phyloP scores from a whole-genome alignment of 2,113 vertebrate species.

The Phaethon lepturus region DNA sequence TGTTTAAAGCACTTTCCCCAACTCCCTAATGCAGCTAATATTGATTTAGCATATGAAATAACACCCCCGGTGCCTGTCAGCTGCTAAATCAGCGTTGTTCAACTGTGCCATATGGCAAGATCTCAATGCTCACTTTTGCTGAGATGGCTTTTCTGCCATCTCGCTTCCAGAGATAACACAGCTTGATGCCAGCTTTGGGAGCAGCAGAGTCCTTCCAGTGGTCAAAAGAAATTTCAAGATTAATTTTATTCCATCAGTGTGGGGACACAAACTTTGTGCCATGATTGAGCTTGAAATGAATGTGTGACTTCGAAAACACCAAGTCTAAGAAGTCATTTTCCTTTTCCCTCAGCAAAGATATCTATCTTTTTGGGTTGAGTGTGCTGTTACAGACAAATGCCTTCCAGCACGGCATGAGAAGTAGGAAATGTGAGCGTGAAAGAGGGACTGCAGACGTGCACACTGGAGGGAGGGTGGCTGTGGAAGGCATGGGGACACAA shows the following conservation, averaged over 20 bases:
- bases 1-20: neutral
- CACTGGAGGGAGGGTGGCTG: fast-evolving
- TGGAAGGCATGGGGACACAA: neutral
- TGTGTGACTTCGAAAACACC: neutral
- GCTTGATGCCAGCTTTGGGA: neutral
- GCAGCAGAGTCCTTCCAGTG: neutral
- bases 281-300: neutral
- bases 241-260: neutral
- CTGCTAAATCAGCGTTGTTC: neutral
- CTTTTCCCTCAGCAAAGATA: neutral
- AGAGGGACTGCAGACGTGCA: neutral
- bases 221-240: neutral
- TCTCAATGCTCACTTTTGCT: neutral
- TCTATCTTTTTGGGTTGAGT: no score
- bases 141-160: neutral
- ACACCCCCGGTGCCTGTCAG: neutral
- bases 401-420: neutral
- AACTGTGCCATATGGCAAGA: neutral
- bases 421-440: neutral
- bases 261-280: neutral
- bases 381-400: no score
- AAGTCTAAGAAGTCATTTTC: neutral
- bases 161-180: neutral
- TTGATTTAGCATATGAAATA: neutral
- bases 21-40: neutral